Percentiles rank a stretch among this genome's conserved stretches.
Conservation (phyloP, 2,797 vertebrate genomes). For the Chloroceryle inda region DNA sequence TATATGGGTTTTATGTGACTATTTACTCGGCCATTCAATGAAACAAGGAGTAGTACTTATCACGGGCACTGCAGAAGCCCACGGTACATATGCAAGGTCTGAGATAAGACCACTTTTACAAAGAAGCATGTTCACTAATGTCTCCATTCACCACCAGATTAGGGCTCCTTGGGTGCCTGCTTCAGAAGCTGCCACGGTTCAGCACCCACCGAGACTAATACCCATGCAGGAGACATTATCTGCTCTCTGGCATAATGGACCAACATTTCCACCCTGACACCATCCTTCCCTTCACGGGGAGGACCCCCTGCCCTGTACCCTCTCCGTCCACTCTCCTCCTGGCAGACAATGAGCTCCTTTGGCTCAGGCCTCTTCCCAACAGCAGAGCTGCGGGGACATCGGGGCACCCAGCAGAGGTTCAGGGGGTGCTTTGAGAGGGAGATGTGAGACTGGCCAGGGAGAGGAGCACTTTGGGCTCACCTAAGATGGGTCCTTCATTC, state of each 20-base stretch:
- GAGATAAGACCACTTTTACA: conserved; percentile 46
- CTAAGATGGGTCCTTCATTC: background rate
- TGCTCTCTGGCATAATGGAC: conserved; percentile 26
- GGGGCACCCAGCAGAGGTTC: background rate
- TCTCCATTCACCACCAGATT: conserved; percentile 56
- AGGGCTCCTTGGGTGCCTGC: conserved; percentile 43
- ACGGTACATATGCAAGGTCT: conserved; percentile 44
- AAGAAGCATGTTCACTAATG: conserved; percentile 51
- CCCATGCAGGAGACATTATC: conserved; percentile 51
- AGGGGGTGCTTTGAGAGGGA: background rate
- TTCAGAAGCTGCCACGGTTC: conserved; percentile 24
- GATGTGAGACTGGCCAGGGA: accelerated
- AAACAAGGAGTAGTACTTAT: conserved; percentile 60
- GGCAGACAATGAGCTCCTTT: background rate
- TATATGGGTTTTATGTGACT: conserved; percentile 74
- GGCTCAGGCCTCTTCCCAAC: background rate
- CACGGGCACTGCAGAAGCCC: conserved; percentile 31
- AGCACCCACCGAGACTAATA: conserved; percentile 44
- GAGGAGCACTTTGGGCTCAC: background rate
- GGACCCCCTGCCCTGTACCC: background rate
- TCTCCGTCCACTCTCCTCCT: background rate
- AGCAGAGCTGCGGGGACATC: background rate
- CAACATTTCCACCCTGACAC: conserved; percentile 10
- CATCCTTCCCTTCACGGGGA: background rate
- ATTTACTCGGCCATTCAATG: conserved; percentile 65